These are phyloP conservation scores for Papilio aristodemus DNA, from an alignment of 1,140 invertebrate species.

Conservation along the genomic window DNA sequence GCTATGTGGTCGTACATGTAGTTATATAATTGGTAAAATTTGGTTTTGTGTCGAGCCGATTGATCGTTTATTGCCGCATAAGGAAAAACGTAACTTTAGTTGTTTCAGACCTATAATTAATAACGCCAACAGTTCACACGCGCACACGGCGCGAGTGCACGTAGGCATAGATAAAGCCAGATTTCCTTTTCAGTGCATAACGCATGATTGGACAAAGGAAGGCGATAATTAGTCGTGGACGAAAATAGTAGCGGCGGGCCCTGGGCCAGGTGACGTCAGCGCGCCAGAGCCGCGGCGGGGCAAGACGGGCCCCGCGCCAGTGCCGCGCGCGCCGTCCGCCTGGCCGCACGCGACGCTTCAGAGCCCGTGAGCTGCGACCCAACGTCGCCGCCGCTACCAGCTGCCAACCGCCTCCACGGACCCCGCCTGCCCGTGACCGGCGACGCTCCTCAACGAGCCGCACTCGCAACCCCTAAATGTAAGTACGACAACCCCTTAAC, in stretches of 20 bases:
- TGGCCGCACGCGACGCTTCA: slow-evolving; percentile 63
- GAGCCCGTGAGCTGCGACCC: slow-evolving; percentile 45
- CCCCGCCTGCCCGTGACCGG: slow-evolving; percentile 40
- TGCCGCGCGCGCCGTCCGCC: slow-evolving; percentile 75
- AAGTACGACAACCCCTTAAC: slow-evolving; percentile 18
- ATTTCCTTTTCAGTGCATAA: slow-evolving; percentile 69
- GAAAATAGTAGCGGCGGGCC: slow-evolving; percentile 77
- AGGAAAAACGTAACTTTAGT: background rate
- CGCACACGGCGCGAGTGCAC: slow-evolving; percentile 33
- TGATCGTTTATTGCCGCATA: background rate
- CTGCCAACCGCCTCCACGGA: slow-evolving; percentile 46
- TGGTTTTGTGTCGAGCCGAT: background rate
- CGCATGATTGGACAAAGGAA: slow-evolving; percentile 69
- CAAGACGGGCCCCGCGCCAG: slow-evolving; percentile 79
- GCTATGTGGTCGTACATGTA: background rate
- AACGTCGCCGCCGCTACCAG: slow-evolving; percentile 43
- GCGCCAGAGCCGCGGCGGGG: slow-evolving; percentile 74
- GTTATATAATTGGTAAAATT: background rate
- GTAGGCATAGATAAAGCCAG: slow-evolving; percentile 59
- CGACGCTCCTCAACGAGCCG: slow-evolving; percentile 7
- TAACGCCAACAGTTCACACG: background rate
- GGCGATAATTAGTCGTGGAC: slow-evolving; percentile 76
- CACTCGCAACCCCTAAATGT: slow-evolving; percentile 5
- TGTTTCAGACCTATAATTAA: slow-evolving; percentile 27
- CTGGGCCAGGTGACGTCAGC: slow-evolving; percentile 78